These are phyloP conservation scores for Diadophis punctatus DNA, from an alignment of 2,113 vertebrate genomes.

Conservation along the genomic window DNA sequence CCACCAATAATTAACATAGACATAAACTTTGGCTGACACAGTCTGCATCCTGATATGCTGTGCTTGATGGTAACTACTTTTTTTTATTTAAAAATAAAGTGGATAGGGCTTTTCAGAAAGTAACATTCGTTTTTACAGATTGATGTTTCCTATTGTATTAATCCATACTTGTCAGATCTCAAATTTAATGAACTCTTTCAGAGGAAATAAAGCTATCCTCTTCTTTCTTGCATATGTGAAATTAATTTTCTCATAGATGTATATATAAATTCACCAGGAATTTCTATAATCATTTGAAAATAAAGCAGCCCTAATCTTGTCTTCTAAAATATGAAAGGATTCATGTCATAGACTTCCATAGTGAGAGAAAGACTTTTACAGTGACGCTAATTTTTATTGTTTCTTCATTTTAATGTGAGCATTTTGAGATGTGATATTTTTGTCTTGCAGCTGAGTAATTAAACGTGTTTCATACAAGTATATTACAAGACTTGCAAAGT, in stretches of 20 bases:
- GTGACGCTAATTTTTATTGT: background rate
- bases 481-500: conserved; percentile 44
- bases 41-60: background rate
- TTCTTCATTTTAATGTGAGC: conserved; percentile 23
- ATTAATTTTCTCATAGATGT: background rate
- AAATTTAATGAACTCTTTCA: background rate
- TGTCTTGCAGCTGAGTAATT: conserved; percentile 15
- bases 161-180: background rate
- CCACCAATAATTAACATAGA: background rate
- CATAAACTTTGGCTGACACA: background rate
- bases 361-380: conserved; percentile 15
- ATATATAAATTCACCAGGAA: background rate
- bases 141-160: background rate
- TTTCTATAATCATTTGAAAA: background rate
- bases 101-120: background rate
- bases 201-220: background rate
- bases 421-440: conserved; percentile 27
- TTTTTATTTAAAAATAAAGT: background rate
- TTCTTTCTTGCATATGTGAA: background rate
- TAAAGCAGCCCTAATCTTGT: conserved; percentile 51
- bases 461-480: conserved; percentile 40
- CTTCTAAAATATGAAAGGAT: conserved; percentile 37
- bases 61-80: background rate
- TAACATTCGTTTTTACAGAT: background rate
- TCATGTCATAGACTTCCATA: background rate